Percentiles rank a stretch among this genome's conserved stretches.
Conservation (phyloP, 1,140 invertebrate genomes). For the Notospermus geniculatus region DNA sequence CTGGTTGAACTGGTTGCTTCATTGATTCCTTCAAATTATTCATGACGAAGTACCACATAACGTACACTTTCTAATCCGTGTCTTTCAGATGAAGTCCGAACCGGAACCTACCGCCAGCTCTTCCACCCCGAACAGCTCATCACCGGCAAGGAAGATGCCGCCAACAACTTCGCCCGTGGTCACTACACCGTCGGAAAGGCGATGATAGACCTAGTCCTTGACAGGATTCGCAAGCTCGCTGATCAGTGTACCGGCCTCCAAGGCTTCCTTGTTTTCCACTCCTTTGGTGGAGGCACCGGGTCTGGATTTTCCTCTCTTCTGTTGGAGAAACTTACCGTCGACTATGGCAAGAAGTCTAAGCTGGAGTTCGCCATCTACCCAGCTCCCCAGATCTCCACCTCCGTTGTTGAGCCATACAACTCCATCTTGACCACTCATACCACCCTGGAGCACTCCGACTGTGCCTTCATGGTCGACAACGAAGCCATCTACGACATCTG, state of each 20-base stretch:
- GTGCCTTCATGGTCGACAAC: conserved; percentile 64
- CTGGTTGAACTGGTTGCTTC: too few relatives aligned
- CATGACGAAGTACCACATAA: too few relatives aligned
- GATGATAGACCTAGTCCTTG: conserved; percentile 51
- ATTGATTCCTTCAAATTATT: too few relatives aligned
- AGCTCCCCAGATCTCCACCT: conserved; percentile 49
- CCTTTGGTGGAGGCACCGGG: conserved; percentile 73
- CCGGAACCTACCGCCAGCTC: conserved; percentile 39
- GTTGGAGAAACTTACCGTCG: conserved; percentile 81
- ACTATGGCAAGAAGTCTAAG: conserved; percentile 65
- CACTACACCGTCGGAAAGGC: conserved; percentile 82
- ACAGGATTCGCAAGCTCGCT: conserved; percentile 40
- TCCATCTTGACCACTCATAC: conserved; percentile 53
- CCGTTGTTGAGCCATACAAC: conserved; percentile 59
- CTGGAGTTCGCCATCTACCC: conserved; percentile 41
- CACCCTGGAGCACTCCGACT: conserved; percentile 54
- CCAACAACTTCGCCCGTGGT: conserved; percentile 84
- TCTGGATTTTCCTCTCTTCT: conserved; percentile 82
- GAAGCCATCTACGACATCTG: conserved; percentile 51
- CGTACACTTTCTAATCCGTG: not conserved
- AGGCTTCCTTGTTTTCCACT: conserved; percentile 23
- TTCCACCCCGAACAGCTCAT: conserved; percentile 56
- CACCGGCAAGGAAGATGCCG: conserved; percentile 76
- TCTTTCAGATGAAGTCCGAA: conserved; percentile 45
- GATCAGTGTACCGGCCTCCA: conserved; percentile 31